Base-by-base conservation (phyloP, 2,113 vertebrate species). In the Orthochromis indermauri region DNA sequence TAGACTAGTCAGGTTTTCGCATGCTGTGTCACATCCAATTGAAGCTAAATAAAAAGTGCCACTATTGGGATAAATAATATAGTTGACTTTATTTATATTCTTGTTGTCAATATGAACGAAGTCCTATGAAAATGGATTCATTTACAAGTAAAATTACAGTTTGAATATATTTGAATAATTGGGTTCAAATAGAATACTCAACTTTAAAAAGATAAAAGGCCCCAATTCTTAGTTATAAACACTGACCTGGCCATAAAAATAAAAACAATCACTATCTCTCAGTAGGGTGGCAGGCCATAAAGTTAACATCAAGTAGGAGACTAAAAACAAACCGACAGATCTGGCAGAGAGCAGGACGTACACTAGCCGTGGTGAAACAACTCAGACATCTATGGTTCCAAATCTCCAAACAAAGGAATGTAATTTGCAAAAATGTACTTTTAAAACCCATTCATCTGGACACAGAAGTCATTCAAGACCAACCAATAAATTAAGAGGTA, bases 121-220 rank as follows among this genome's bases (percentile, higher is more conserved):
- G 5, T 10, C 16, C 51, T 21, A 47, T 73, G 33, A 63, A 85
- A 55, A 83, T 37, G 5, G 47, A 31, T 51, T 42, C 6, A 87
- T 81, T 88, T 89, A 85, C 54, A 87, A 79, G 55, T 85, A 42
- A 66, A 89, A 85, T 26, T 16, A 13, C 14, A 33, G 51, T 88
- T 88, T 89, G 81, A 88, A 91, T 86, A 89, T n/a, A 90, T 82
- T 16, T 82, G 88, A 92, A 86, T 86, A 3, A 49, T 21, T 28
- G 7, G 8, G 26, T 35, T 57, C 3, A 68, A 16, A 78, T 33
- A 28, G 7, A 82, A 61, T 13, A 6, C 37, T 40, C 10, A 26
- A 10, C 53, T 81, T 14, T 0, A 45, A 8, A 8, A 31, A 54
- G 13, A 45, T 40, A 47, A 71, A 8, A 76, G 13, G 9, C 45